Conservation (phyloP, 2,797 vertebrate genomes). For the Hypotaenidia philippensis region DNA sequence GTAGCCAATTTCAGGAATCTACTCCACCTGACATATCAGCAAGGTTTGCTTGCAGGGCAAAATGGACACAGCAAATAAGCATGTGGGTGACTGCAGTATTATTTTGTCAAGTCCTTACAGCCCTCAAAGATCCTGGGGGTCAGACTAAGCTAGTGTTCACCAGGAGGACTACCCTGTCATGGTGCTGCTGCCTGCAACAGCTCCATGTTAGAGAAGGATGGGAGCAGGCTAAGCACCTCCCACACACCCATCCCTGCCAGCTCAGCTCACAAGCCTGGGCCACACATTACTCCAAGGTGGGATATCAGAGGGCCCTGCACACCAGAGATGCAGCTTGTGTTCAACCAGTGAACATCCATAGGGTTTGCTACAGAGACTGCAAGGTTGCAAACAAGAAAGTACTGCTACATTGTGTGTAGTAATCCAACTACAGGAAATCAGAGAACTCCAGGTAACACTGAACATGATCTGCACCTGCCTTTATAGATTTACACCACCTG, state of each 20-base stretch:
- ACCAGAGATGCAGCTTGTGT: not conserved
- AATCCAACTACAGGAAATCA: not conserved
- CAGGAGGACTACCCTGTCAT: accelerated
- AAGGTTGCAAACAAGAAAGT: not conserved
- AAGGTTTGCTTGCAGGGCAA: not conserved
- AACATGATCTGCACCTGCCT: not conserved
- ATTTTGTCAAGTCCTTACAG: not conserved
- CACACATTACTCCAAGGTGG: not conserved
- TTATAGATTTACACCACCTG: not conserved
- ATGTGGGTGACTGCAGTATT: too few relatives aligned
- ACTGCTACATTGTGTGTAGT: not conserved
- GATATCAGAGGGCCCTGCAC: not conserved
- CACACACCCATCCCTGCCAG: not conserved
- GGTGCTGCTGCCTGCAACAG: not conserved
- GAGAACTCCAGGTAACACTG: not conserved
- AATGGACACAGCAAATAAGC: too few relatives aligned
- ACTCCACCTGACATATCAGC: not conserved
- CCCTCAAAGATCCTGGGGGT: not conserved
- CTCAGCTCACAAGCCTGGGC: not conserved
- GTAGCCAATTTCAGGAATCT: not conserved
- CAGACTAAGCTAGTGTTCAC: not conserved
- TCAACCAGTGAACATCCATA: not conserved
- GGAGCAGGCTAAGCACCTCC: not conserved
- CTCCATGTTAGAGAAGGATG: not conserved
- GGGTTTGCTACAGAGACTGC: not conserved